These are phyloP conservation scores for Malurus melanocephalus DNA, from an alignment of 2,113 vertebrate genomes.

Conservation along the genomic window DNA sequence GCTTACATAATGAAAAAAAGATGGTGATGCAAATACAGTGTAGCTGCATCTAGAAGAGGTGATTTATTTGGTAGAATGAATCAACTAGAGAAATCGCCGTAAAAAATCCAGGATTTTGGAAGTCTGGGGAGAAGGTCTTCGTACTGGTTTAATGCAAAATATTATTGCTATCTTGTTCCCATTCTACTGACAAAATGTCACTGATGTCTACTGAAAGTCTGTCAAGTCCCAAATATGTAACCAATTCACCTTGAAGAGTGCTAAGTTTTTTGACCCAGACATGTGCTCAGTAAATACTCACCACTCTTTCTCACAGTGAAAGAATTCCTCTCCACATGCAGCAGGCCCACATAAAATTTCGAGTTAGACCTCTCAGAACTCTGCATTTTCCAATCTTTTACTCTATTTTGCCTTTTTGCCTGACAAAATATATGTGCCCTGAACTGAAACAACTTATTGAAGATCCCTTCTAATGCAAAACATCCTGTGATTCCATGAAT, in stretches of 20 bases:
- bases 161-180: neutral
- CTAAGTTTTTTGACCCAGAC: neutral
- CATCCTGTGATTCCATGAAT: neutral
- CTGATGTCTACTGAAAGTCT: neutral
- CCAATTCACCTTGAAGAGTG: neutral
- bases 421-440: neutral
- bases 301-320: neutral
- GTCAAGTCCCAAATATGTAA: neutral
- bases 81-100: neutral
- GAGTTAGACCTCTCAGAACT: neutral
- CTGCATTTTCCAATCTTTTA: neutral
- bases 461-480: neutral
- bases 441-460: neutral
- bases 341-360: neutral
- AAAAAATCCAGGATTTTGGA: neutral
- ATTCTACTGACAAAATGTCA: neutral
- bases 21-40: neutral
- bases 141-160: neutral
- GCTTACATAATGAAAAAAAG: neutral
- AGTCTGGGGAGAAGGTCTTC: neutral
- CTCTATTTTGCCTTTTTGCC: neutral
- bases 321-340: neutral
- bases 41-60: neutral
- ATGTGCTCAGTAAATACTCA: neutral
- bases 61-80: slow-evolving; percentile 9